Conservation (phyloP, 2,113 vertebrate genomes). For the Hiodon alosoides region DNA sequence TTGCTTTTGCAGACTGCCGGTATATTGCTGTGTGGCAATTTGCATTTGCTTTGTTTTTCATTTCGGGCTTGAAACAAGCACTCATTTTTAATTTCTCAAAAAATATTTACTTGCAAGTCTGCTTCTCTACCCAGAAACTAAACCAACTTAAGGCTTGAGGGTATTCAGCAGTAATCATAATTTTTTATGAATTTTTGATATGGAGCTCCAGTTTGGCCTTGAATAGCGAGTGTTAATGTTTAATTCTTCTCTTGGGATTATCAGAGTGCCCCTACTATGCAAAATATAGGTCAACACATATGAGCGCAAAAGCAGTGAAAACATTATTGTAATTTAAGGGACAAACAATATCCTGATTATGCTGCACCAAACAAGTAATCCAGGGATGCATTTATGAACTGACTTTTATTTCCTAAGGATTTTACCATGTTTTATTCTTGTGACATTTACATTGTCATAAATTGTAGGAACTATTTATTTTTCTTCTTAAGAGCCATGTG, state of each 20-base stretch:
- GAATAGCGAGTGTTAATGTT: conserved; percentile 2
- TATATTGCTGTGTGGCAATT: background rate
- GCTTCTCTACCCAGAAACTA: conserved; percentile 18
- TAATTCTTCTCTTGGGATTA: conserved; percentile 21
- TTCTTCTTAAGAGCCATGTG: too few species aligned
- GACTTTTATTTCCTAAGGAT: too few species aligned
- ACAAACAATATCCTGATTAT: background rate
- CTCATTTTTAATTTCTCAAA: conserved; percentile 27
- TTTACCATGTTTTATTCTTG: too few species aligned
- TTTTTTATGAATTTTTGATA: conserved; percentile 25
- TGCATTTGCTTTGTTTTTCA: background rate
- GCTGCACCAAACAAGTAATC: too few species aligned
- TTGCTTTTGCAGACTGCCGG: too few species aligned
- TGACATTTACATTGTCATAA: too few species aligned
- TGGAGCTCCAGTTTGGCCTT: background rate
- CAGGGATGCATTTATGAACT: too few species aligned
- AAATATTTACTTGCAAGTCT: conserved; percentile 36
- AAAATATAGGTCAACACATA: conserved; percentile 1
- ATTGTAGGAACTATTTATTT: too few species aligned
- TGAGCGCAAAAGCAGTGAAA: background rate
- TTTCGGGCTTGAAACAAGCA: conserved; percentile 31
- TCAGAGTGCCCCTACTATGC: background rate
- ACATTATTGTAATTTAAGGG: background rate
- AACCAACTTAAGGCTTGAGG: conserved; percentile 18
- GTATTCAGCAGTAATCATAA: background rate